Percentiles rank a stretch among this genome's conserved stretches.
Evolutionary conservation across 2,888 invertebrate species (phyloP).

Genomic region (Aethes cnicana): DNA sequence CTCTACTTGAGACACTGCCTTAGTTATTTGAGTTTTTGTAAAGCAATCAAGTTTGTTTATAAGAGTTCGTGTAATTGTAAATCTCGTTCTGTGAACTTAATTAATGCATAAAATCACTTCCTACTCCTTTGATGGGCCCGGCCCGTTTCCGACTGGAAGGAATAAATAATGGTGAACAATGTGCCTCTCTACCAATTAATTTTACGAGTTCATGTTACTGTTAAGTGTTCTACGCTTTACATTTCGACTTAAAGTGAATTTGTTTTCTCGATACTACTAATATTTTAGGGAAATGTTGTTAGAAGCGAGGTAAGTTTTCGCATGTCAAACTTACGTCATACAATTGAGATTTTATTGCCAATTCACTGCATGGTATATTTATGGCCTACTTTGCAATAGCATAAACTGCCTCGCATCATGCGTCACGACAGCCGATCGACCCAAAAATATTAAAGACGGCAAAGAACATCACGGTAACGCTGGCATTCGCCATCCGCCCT

Average conservation of each 20-base stretch:
- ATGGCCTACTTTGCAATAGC: constrained; percentile 1
- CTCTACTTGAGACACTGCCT: constrained; percentile 82
- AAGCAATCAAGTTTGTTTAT: constrained; percentile 83
- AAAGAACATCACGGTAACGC: background rate
- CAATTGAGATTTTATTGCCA: background rate
- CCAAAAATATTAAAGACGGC: constrained; percentile 7
- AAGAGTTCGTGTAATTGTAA: constrained; percentile 78
- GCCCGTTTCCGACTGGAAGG: constrained; percentile 53
- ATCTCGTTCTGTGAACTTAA: constrained; percentile 78
- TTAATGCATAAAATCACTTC: constrained; percentile 76
- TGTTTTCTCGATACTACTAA: background rate
- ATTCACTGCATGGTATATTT: background rate
- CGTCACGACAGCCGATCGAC: background rate
- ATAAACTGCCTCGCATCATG: constrained; percentile 6
- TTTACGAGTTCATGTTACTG: constrained; percentile 37
- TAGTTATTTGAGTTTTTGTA: constrained; percentile 83
- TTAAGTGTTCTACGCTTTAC: constrained; percentile 23
- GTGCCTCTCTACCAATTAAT: constrained; percentile 43
- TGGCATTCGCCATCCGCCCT: constrained; percentile 14
- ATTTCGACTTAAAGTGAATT: constrained; percentile 1
- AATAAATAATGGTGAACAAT: constrained; percentile 54
- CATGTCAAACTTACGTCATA: background rate
- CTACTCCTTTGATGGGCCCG: constrained; percentile 57
- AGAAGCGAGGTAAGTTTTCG: background rate
- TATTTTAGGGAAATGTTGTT: background rate